Conservation (phyloP, 2,797 vertebrate genomes). For the Parambassis ranga region DNA sequence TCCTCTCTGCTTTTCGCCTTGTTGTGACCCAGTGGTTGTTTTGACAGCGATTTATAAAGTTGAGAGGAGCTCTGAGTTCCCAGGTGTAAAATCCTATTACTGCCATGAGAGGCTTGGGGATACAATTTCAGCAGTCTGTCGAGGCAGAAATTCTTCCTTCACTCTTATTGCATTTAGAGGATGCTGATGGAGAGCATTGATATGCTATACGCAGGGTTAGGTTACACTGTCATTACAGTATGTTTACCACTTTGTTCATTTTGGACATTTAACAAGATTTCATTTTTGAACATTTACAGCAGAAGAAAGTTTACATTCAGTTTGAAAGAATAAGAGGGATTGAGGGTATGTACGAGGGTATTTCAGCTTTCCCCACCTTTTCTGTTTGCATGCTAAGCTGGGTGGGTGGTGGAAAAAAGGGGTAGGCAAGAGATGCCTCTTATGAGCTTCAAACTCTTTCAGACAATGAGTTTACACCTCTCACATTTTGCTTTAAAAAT, state of each 20-base stretch:
- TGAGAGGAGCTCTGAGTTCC: slow-evolving; percentile 60
- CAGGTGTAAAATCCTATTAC: slow-evolving; percentile 74
- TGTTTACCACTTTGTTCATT: too few species aligned
- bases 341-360: too few species aligned
- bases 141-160: slow-evolving; percentile 44
- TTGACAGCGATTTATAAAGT: slow-evolving; percentile 70
- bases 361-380: slow-evolving; percentile 32
- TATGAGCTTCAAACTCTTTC: slow-evolving; percentile 2
- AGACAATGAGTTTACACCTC: too few species aligned
- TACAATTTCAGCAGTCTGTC: slow-evolving; percentile 55
- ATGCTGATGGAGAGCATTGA: slow-evolving; percentile 30
- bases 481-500: neutral
- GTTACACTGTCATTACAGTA: neutral
- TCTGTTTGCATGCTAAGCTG: neutral
- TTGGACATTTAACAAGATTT: too few species aligned
- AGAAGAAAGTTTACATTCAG: too few species aligned
- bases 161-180: slow-evolving; percentile 45
- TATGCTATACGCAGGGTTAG: slow-evolving; percentile 13
- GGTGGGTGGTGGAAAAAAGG: slow-evolving; percentile 25
- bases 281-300: neutral
- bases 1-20: slow-evolving; percentile 38
- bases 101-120: slow-evolving; percentile 54
- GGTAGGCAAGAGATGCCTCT: neutral
- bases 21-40: slow-evolving; percentile 65
- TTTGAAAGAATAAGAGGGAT: slow-evolving; percentile 13